A percentile compares a stretch with the other conserved stretches of the same genome.
Conservation (phyloP, 2,113 vertebrate species). For the Syngnathus typhle region DNA sequence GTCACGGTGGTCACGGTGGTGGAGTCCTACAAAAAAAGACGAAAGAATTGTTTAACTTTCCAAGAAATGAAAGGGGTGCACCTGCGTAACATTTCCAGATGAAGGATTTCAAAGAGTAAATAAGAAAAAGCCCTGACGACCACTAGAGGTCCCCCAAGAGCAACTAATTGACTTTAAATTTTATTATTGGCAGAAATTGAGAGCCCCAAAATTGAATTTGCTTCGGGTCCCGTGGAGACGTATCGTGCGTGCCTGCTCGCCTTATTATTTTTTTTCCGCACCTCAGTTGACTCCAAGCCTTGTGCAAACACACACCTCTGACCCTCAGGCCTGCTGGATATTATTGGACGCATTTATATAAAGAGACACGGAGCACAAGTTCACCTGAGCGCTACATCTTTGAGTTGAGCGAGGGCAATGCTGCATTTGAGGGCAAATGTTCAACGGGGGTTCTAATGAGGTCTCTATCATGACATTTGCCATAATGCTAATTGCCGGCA, state of each 20-base stretch:
- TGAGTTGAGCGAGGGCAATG: background rate
- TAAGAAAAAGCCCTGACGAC: background rate
- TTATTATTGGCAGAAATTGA: background rate
- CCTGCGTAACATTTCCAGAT: background rate
- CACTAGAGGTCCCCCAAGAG: background rate
- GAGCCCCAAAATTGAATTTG: background rate
- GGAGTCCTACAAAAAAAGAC: slow-evolving; percentile 75
- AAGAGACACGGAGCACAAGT: slow-evolving; percentile 32
- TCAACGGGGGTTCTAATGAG: slow-evolving; percentile 51
- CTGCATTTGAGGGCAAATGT: slow-evolving; percentile 32
- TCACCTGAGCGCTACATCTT: background rate
- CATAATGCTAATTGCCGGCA: slow-evolving; percentile 40
- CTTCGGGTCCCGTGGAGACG: background rate
- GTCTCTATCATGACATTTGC: slow-evolving; percentile 28
- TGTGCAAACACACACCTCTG: slow-evolving; percentile 15
- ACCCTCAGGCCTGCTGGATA: slow-evolving; percentile 58
- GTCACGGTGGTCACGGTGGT: slow-evolving; percentile 85
- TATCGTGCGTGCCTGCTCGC: background rate
- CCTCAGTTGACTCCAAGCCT: slow-evolving; percentile 9
- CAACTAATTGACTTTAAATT: background rate
- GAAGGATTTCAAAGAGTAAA: background rate
- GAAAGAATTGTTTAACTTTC: background rate
- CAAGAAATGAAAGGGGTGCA: background rate
- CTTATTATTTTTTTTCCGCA: background rate
- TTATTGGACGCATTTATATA: slow-evolving; percentile 63